These are phyloP conservation scores for Spheniscus mendiculus DNA, from an alignment of 2,113 vertebrate species.

Conservation along the genomic window DNA sequence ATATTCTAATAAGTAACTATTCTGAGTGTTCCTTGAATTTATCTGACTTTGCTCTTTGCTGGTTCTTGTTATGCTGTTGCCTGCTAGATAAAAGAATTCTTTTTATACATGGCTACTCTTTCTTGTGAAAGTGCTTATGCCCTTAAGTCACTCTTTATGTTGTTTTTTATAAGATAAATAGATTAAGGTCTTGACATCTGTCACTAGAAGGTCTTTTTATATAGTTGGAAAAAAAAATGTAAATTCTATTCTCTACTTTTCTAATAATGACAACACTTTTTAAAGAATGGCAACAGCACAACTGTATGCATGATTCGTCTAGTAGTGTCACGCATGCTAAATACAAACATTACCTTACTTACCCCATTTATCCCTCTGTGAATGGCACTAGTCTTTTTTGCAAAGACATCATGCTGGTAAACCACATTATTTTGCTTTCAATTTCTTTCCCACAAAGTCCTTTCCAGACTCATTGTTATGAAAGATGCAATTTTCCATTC, in stretches of 20 bases:
- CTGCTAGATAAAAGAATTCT: not conserved
- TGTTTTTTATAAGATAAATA: not conserved
- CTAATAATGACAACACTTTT: not conserved
- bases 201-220: not conserved
- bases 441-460: not conserved
- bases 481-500: not conserved
- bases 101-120: not conserved
- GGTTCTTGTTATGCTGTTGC: not conserved
- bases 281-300: not conserved
- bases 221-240: not conserved
- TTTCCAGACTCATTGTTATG: not conserved
- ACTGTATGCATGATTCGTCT: not conserved
- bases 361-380: not conserved
- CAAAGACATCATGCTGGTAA: not conserved
- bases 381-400: not conserved
- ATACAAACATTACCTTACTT: not conserved
- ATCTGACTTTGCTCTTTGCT: not conserved
- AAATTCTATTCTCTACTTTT: not conserved
- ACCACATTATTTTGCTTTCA: not conserved
- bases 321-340: not conserved
- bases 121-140: not conserved
- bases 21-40: not conserved
- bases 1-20: not conserved
- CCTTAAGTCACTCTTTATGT: not conserved
- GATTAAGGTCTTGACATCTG: not conserved